Base-by-base conservation (phyloP, 2,888 invertebrate species). In the Eueremaeus valkanovi region DNA sequence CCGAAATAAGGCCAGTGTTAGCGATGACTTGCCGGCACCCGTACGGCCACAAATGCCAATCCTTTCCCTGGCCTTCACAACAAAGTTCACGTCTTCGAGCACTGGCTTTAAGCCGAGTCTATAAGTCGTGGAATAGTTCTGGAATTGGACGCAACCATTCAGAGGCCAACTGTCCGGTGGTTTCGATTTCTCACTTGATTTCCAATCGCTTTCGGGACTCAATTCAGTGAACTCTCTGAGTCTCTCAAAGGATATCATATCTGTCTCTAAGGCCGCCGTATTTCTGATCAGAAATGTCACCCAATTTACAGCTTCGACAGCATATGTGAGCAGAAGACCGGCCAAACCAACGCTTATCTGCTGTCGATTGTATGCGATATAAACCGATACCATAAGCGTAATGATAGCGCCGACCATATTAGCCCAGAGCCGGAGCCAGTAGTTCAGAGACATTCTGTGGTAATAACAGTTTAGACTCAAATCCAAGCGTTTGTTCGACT, bases 361-460 rank as follows among this genome's bases (percentile, higher is more conserved):
- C 6, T 58, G 24, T 27, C 58, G 21, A 58, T 24, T 24, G 13
- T 3, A 16, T 27, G 24, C 58, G 3, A 58, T 58, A 29, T 24
- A 58, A 76, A 98, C 83, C 0, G 96, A 91, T 3, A 98, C 90
- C 83, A 95, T 96, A 82, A 99, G 90, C 79, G 97, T 95, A 79
- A 98, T 93, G 77, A 92, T 86, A 85, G 96, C 98, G 79, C 98
- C 98, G 76, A 98, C 91, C 89, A 95, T 93, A 85, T 99, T 98
- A 77, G 99, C 86, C 45, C 97, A 88, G 49, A 99, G 88, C 0
- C 96, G 95, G 80, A 99, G 85, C 98, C 98, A 98, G 81, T 85
- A 86, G 85, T 96, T 95, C 9, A 95, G 91, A 81, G 95, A 91
- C 79, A 95, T 90, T 82, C 92, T 92, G 0, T 96, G 95, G 85